These are phyloP conservation scores for Deilephila elpenor DNA, from an alignment of 2,888 invertebrate species.

Conservation along the genomic window DNA sequence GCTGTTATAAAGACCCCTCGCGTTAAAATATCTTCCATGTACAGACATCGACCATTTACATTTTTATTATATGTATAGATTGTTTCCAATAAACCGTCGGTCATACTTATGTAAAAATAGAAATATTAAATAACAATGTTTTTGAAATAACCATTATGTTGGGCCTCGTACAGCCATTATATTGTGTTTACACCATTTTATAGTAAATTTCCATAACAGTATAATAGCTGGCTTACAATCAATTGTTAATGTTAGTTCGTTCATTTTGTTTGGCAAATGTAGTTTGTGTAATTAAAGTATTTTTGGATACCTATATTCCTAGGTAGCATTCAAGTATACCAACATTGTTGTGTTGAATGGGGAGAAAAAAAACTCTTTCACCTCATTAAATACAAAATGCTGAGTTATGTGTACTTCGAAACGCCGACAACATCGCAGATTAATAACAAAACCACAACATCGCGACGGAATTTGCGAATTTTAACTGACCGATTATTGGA, in stretches of 20 bases:
- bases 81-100: too few relatives aligned
- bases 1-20: too few relatives aligned
- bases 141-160: neutral
- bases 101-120: too few relatives aligned
- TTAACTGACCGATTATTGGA: conserved; percentile 4
- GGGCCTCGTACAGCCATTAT: neutral
- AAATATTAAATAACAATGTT: neutral
- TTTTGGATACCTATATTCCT: neutral
- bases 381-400: too few relatives aligned
- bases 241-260: conserved; percentile 5
- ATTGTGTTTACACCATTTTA: neutral
- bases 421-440: neutral
- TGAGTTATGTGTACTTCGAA: too few relatives aligned
- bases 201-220: neutral
- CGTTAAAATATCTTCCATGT: too few relatives aligned
- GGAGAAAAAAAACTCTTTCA: too few relatives aligned
- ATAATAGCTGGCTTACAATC: neutral
- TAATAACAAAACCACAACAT: neutral
- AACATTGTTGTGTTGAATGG: too few relatives aligned
- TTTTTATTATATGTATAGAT: too few relatives aligned
- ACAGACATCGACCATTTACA: too few relatives aligned
- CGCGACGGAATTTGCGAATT: neutral
- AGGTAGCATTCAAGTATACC: too few relatives aligned
- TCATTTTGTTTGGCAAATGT: conserved; percentile 6
- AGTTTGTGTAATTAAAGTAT: neutral